These are phyloP conservation scores for Macrotis lagotis DNA, from an alignment of 2,113 vertebrate species.

Conservation along the genomic window DNA sequence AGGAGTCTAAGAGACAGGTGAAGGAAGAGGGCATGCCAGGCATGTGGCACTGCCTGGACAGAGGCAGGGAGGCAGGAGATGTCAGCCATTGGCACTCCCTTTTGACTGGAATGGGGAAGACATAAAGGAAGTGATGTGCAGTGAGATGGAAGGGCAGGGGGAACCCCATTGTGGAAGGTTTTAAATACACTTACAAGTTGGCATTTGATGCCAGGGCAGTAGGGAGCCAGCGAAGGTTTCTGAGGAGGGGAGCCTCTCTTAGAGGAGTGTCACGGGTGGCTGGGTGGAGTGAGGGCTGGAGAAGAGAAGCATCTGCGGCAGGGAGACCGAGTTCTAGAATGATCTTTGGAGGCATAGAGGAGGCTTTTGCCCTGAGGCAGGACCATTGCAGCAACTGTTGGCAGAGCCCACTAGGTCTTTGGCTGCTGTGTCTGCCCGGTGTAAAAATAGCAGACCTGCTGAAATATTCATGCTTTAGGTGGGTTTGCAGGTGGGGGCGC, in stretches of 20 bases:
- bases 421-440: constrained; percentile 58
- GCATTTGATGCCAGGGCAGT: not conserved
- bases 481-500: constrained; percentile 67
- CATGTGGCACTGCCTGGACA: not conserved
- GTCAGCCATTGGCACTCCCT: not conserved
- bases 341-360: not conserved
- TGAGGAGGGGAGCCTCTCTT: not conserved
- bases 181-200: not conserved
- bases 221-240: not conserved
- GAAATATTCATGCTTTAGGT: constrained; percentile 71
- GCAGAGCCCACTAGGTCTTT: constrained; percentile 65
- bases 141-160: not conserved
- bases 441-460: constrained; percentile 73
- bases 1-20: not conserved
- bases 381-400: constrained; percentile 56
- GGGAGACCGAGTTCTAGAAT: not conserved
- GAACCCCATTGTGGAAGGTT: not conserved
- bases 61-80: not conserved
- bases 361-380: not conserved
- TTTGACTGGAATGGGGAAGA: not conserved
- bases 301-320: not conserved
- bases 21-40: not conserved
- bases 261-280: not conserved
- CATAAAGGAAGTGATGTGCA: no score
- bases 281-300: not conserved